Evolutionary conservation across 37 sponge, comb jelly and placozoan species (phyloP).

Genomic region (Dysidea cf. avara): DNA sequence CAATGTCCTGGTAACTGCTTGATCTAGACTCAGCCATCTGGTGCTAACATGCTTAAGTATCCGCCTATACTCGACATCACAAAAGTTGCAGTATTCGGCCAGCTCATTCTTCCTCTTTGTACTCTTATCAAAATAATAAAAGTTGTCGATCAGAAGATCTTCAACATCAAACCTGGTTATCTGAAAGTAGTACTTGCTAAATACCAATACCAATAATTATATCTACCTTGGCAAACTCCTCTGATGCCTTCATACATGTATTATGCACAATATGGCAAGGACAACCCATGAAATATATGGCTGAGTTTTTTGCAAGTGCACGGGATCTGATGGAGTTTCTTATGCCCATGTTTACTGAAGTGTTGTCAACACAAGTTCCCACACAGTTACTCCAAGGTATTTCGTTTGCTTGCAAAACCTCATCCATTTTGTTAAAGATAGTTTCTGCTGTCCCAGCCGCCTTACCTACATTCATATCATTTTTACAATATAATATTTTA

Average conservation of each 20-base stretch:
- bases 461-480: background rate
- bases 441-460: conserved; percentile 38
- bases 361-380: conserved; percentile 56
- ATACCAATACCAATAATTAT: no score
- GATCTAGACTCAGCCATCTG: conserved; percentile 39
- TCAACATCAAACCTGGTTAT: conserved; percentile 39
- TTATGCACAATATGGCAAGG: no score
- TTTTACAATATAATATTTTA: no score
- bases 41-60: conserved; percentile 35
- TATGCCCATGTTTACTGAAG: no score
- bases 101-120: conserved; percentile 37
- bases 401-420: background rate
- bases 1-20: conserved; percentile 32
- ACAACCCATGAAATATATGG: no score
- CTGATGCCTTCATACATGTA: conserved; percentile 26
- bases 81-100: conserved; percentile 45
- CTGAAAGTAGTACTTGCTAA: conserved; percentile 6
- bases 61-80: conserved; percentile 43
- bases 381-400: conserved; percentile 55
- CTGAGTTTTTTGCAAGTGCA: conserved; percentile 9
- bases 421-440: conserved; percentile 57
- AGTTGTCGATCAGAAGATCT: conserved; percentile 47
- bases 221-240: conserved; percentile 11
- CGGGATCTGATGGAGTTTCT: no score
- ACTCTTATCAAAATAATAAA: no score